Evolutionary conservation across 2,113 vertebrate species (phyloP), one percentile per base, ranked within the genome.

Genomic region (Chaenogobius annularis): DNA sequence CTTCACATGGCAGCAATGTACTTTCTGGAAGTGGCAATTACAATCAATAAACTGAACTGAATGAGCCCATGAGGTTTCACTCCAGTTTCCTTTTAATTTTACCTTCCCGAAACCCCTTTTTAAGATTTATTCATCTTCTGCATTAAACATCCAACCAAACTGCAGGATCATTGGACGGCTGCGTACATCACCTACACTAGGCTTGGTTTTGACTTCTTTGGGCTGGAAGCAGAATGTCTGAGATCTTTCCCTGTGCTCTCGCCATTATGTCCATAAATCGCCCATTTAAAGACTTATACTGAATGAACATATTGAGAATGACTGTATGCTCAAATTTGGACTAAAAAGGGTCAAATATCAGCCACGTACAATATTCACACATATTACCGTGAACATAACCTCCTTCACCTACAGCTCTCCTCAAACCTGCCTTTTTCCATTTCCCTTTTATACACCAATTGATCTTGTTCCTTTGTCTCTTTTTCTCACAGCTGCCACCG

Each of bases 391-490:
- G 35, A 63, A 75, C 74, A 80, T 48, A 58, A 68, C 72, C 75
- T 66, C 20, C 1, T n/a, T 31, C 47, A n/a, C 23, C 6, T 0
- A 26, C 54, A 54, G 19, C 56, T 58, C 58, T 66, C 46, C 66
- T 35, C 77, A 59, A 64, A 66, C 72, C 72, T 72, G 67, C 81
- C 73, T 80, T 74, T 78, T 82, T 85, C 82, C 76, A 84, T 87
- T 63, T 63, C 35, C 37, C 67, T 68, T 61, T 79, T 67, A 65
- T 64, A 58, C 79, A 52, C 75, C 67, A 82, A 81, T 85, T 86
- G 79, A 88, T 90, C 84, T 85, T 77, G 73, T 68, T 78, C 79
- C 75, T 84, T 72, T 81, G 75, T 82, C 81, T 84, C 61, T 48
- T 80, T 84, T 75, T 63, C 80, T 64, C 58, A 31, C 31, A 64